Base-by-base conservation (phyloP, 2,113 vertebrate species). In the Orycteropus afer region DNA sequence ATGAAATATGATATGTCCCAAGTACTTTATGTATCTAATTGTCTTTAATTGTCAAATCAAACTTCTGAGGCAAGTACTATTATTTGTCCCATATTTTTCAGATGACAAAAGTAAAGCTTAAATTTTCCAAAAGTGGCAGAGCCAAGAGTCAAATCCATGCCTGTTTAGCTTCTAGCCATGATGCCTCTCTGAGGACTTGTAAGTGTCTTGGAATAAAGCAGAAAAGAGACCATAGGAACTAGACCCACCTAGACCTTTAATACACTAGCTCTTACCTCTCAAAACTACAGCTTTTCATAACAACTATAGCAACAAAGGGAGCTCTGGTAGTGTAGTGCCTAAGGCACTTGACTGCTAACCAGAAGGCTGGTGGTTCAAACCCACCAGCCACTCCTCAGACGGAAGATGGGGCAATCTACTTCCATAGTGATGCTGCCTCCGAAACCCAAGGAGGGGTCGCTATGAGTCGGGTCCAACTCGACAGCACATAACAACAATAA, bases 41-140 rank as follows among this genome's bases (percentile, higher is more conserved):
- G 22, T 49, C 45, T 67, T 86, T 91, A 61, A 86, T 59, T 73
- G 61, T 92, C 55, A 92, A 45, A 89, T 82, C 57, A 78, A 73
- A 57, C 20, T 34, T 86, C 15, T 84, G 45, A 81, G 79, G n/a
- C 25, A 84, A 47, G 10, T 34, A 34, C 29, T 42, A 20, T 53
- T 53, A 82, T 87, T 71, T 45, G 47, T 20, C 6, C 13, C 32
- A 57, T 59, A 59, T 78, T 84, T 90, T 90, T 71, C 49, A 80
- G 49, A 73, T 29, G 34, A 93, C 11, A 47, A 45, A 91, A 61
- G 27, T 37, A 84, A 76, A 11, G 22, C 4, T 77, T 55, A 85
- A 61, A 49, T 51, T 47, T 81, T 76, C 57, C n/a, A 11, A 27
- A 67, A 69, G 34, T 25, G 40, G 5, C 42, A 49, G 3, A 78